Conservation (phyloP, 2,888 invertebrate genomes). For the Archaeoteleia sp. region DNA sequence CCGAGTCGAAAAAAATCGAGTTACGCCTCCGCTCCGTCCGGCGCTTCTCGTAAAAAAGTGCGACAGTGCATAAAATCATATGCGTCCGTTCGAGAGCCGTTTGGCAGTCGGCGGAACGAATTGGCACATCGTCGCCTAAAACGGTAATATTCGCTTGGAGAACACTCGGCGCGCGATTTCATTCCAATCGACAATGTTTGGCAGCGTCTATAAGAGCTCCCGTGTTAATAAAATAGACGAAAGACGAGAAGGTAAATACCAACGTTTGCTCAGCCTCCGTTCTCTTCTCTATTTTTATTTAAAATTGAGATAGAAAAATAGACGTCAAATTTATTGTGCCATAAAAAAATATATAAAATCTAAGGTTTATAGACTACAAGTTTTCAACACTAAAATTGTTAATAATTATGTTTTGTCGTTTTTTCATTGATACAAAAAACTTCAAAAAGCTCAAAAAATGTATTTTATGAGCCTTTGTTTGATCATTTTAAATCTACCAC, state of each 20-base stretch:
- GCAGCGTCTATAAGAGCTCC: conserved; percentile 52
- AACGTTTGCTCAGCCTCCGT: too few relatives aligned
- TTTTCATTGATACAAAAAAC: too few relatives aligned
- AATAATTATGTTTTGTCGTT: too few relatives aligned
- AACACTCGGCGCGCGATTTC: conserved; percentile 27
- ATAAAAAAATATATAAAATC: neutral
- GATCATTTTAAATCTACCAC: too few relatives aligned
- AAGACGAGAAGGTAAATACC: neutral
- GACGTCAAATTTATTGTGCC: too few relatives aligned
- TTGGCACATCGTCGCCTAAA: conserved; percentile 48
- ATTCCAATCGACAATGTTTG: conserved; percentile 38
- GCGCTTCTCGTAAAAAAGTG: conserved; percentile 10
- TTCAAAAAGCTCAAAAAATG: conserved; percentile 5
- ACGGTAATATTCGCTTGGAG: conserved; percentile 54
- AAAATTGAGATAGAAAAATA: neutral
- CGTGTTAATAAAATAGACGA: conserved; percentile 42
- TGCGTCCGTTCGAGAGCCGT: conserved; percentile 48
- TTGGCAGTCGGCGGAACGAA: conserved; percentile 49
- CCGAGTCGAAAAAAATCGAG: conserved; percentile 15
- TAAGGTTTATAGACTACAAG: neutral
- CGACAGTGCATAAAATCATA: conserved; percentile 16
- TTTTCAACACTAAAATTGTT: neutral
- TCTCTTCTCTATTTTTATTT: too few relatives aligned
- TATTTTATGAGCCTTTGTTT: too few relatives aligned
- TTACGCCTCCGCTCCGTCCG: conserved; percentile 14